These are phyloP conservation scores for Drosophila picticornis DNA, from an alignment of 2,888 invertebrate species.

Conservation along the genomic window DNA sequence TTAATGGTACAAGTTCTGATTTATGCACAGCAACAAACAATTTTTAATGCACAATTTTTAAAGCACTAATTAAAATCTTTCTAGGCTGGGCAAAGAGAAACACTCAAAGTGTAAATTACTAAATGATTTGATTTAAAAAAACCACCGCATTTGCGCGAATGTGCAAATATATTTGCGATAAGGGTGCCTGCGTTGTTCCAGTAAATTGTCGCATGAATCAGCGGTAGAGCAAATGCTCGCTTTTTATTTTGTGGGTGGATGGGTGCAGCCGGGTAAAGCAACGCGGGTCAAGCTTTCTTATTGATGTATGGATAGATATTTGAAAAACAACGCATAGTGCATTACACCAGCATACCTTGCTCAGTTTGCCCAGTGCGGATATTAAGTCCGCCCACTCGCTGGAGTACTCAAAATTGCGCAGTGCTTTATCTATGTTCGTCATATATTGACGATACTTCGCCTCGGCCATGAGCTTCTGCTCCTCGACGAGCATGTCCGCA, in stretches of 20 bases:
- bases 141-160: not conserved
- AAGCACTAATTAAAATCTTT: not conserved
- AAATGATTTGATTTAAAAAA: not conserved
- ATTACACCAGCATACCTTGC: conserved; percentile 88
- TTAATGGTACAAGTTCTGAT: not conserved
- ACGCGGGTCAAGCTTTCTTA: conserved; percentile 5
- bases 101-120: not conserved
- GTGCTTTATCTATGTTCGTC: conserved; percentile 93
- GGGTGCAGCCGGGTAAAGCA: not conserved
- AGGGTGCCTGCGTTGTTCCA: not conserved
- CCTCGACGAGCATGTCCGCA: conserved; percentile 87
- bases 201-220: conserved; percentile 12
- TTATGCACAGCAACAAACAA: not conserved
- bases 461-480: conserved; percentile 92
- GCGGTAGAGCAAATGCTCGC: not conserved
- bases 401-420: conserved; percentile 96
- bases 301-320: not conserved
- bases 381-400: conserved; percentile 98
- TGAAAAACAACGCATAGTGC: not conserved
- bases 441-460: conserved; percentile 93
- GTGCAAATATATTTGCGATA: conserved; percentile 12
- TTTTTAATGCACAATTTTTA: not conserved
- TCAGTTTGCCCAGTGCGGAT: conserved; percentile 94
- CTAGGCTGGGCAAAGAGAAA: not conserved
- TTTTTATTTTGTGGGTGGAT: not conserved